A percentile compares a stretch with the other conserved stretches of the same genome.
phyloP scores from a whole-genome alignment of 1,140 invertebrate genomes.

The Danaus plexippus region DNA sequence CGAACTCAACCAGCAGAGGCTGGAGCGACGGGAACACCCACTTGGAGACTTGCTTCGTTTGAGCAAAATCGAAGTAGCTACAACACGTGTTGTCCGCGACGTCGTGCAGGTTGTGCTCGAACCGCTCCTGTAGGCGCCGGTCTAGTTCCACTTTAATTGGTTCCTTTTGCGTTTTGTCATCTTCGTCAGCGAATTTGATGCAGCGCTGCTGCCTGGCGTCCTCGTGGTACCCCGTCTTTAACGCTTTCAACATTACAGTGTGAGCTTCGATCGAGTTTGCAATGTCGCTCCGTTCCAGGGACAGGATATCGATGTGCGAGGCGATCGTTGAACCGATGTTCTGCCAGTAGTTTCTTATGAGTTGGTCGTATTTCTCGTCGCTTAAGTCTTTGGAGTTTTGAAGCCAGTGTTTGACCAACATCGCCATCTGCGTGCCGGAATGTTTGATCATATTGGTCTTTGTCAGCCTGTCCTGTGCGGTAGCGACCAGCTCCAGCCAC shows the following conservation, averaged over 20 bases:
- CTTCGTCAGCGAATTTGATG: conserved; percentile 36
- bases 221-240: conserved; percentile 28
- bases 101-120: conserved; percentile 29
- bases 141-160: conserved; percentile 4
- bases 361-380: conserved; percentile 36
- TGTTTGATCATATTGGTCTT: conserved; percentile 27
- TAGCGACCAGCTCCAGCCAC: conserved; percentile 34
- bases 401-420: conserved; percentile 42
- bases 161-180: not conserved
- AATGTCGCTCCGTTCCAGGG: conserved; percentile 21
- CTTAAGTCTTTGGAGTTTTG: conserved; percentile 25
- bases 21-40: conserved; percentile 25
- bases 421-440: conserved; percentile 33
- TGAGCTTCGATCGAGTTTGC: conserved; percentile 28
- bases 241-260: conserved; percentile 30
- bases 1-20: conserved; percentile 32
- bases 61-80: conserved; percentile 32
- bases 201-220: conserved; percentile 27
- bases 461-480: conserved; percentile 10
- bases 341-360: conserved; percentile 47
- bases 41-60: conserved; percentile 16
- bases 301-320: conserved; percentile 30
- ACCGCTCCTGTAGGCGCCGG: conserved; percentile 10
- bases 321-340: conserved; percentile 35
- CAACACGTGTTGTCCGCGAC: conserved; percentile 23